These are phyloP conservation scores for Augochlora pura DNA, from an alignment of 1,140 invertebrate species.

Conservation along the genomic window DNA sequence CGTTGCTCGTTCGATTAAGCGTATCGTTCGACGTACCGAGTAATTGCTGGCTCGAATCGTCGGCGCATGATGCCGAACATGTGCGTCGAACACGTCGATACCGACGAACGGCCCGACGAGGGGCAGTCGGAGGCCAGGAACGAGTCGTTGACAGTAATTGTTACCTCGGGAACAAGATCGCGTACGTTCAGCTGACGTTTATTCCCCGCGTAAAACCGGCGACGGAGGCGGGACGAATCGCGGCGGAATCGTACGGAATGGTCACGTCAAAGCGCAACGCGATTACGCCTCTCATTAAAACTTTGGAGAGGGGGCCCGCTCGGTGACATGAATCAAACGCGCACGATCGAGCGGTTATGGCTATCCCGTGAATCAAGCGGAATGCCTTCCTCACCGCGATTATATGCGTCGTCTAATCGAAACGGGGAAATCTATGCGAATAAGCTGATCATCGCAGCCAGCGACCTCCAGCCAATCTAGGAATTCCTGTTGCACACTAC, in stretches of 20 bases:
- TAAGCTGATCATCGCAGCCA: background rate
- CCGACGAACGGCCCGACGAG: no score
- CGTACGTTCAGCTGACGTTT: no score
- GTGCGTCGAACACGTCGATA: no score
- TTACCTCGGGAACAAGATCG: background rate
- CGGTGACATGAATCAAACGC: background rate
- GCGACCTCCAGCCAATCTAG: slow-evolving; percentile 42
- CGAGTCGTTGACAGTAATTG: background rate
- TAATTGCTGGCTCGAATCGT: no score
- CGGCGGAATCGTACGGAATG: no score
- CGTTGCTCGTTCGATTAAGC: no score
- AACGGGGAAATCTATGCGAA: background rate
- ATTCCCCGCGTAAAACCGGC: no score
- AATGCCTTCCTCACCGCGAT: no score
- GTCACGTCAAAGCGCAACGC: background rate
- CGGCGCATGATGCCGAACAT: no score
- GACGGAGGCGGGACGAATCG: no score
- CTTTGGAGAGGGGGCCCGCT: background rate
- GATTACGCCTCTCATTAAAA: background rate
- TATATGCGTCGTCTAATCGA: background rate
- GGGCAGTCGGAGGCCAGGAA: background rate
- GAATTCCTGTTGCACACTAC: slow-evolving; percentile 49
- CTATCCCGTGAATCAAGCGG: background rate
- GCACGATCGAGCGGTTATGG: background rate
- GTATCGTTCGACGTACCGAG: no score